phyloP scores from a whole-genome alignment of 2,113 vertebrate species.

The Cololabis saira region DNA sequence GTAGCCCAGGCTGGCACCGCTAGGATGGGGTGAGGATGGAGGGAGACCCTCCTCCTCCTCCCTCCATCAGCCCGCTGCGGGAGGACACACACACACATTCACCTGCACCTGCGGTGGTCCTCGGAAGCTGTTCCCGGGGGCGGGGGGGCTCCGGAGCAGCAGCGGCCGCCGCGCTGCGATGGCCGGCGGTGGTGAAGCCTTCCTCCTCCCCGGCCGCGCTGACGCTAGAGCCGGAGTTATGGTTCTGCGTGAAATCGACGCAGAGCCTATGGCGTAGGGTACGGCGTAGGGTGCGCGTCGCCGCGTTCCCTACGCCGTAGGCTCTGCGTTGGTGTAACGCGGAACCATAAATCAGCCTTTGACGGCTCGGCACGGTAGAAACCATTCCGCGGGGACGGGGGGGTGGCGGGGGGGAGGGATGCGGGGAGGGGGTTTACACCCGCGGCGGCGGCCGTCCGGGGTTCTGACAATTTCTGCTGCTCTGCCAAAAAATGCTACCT shows the following conservation, averaged over 20 bases:
- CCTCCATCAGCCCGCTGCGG: no score
- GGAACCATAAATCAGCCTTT: no score
- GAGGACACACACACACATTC: slow-evolving; percentile 53
- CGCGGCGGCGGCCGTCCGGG: slow-evolving; percentile 13
- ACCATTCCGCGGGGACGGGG: slow-evolving; percentile 76
- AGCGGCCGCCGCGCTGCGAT: slow-evolving; percentile 79
- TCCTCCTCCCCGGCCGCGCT: slow-evolving; percentile 45
- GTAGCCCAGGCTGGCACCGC: slow-evolving; percentile 66
- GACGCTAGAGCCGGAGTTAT: no score
- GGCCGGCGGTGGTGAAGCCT: slow-evolving; percentile 79
- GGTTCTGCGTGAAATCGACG: no score
- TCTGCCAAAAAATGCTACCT: no score
- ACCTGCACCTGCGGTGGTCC: slow-evolving; percentile 67
- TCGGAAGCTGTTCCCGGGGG: slow-evolving; percentile 57
- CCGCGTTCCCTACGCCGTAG: no score
- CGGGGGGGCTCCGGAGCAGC: slow-evolving; percentile 73
- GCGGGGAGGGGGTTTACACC: slow-evolving; percentile 55
- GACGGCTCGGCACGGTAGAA: slow-evolving; percentile 83
- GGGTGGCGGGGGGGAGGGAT: slow-evolving; percentile 46
- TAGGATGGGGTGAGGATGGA: slow-evolving; percentile 15
- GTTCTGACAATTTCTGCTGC: no score
- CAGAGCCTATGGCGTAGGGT: no score
- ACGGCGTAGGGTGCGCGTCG: no score
- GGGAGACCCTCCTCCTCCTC: no score
- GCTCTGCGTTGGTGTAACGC: no score